Base-by-base conservation (phyloP, 2,113 vertebrate genomes). In the Steatornis caripensis region DNA sequence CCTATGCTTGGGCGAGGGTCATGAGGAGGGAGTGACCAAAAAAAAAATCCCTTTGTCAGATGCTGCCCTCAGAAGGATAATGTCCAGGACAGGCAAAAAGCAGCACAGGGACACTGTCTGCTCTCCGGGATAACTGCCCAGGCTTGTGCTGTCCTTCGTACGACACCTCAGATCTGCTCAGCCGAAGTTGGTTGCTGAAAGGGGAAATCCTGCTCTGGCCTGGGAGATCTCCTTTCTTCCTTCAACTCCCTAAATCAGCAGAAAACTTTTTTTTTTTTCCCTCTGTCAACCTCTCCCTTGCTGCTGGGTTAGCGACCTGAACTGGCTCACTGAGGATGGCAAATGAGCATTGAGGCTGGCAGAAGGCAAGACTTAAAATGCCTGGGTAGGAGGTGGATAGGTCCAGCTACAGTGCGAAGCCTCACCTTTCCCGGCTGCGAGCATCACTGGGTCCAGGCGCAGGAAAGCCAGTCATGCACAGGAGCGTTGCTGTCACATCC, bases 1-100 rank as follows among this genome's bases (percentile, higher is more conserved):
- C 32, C 46, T 32, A 6, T 4, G 1, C 16, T 60, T 51, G 45
- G 26, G 20, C 1, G 6, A 58, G 22, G 14, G 9, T 2, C 2
- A 12, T 2, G 10, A 12, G 36, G 57, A 54, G 57, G 16, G 27
- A 34, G 22, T 5, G 32, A 66, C 27, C 36, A 17, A 61, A 75
- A 23, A 75, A 23, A 18, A 48, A 48, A 43, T 9, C 48, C 36
- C 4, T 36, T 32, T 39, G 10, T 54, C 62, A 77, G 17, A 27
- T 12, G 32, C 57, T 43, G 12, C 32, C 27, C 26, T 60, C 51
- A 15, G 45, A 53, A 49, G 37, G 16, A 30, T 4, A 24, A 30
- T 3, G 15, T 27, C 27, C 64, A 34, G n/a, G n/a, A 61, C 0
- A 7, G 29, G 19, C 19, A 46, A 45, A 69, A 2, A 3, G 23